Base-by-base conservation (phyloP, 2,888 invertebrate genomes). In the Melieria omissa region DNA sequence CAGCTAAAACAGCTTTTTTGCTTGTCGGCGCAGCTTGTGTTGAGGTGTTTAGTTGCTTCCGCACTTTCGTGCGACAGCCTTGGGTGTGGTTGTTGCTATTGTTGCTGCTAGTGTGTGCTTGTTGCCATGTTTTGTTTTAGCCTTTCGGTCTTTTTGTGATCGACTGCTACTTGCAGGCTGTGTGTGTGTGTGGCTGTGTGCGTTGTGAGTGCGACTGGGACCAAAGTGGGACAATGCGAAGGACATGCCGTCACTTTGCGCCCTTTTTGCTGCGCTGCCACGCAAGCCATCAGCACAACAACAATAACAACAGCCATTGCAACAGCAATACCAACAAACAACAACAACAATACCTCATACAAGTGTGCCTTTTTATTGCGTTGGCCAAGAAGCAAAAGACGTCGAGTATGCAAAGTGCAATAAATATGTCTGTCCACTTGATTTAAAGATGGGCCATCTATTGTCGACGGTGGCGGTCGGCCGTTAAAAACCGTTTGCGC, bases 401-500 rank as follows among this genome's bases (percentile, higher is more conserved):
- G 68, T 69, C 60, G 67, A 42, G 44, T 73, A 77, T 77, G 77
- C 76, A 77, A 77, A 76, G 74, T 80, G 86, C 86, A 82, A 86
- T 86, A 86, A 86, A 86, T 85, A 86, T 86, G 86, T 86, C 86
- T 81, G 75, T 83, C 83, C 83, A 82, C 83, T 86, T 86, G 86
- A 86, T 85, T 82, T 83, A 85, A 77, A 76, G 78, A 78, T 78
- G 77, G 77, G 78, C 77, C 75, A 79, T 78, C 76, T 75, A 77
- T 76, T 69, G 74, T 60, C 60, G 65, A 71, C 71, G 71, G 71
- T 73, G 73, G 65, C 71, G 65, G 74, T 74, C 70, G 74, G 74
- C 29, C 29, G 29, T 29, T 29, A 1, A 1, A 29, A 29, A 29
- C 29, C 29, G 29, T 29, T 29, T 29, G 29, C 29, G 29, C 29